Evolutionary conservation across 2,113 vertebrate genomes (phyloP).

Genomic region (Anarrhichthys ocellatus): DNA sequence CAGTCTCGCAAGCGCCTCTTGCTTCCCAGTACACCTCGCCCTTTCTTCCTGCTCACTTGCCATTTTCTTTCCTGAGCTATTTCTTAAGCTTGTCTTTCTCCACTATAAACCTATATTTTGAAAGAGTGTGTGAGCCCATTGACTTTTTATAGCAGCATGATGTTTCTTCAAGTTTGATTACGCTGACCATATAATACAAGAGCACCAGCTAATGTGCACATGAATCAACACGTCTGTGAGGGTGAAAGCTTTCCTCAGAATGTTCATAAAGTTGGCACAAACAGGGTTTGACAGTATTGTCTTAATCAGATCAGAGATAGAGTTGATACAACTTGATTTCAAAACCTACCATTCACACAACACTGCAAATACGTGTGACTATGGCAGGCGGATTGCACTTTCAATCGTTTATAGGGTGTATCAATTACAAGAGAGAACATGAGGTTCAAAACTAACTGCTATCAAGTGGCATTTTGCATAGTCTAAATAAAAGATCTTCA

Average conservation of each 20-base stretch:
- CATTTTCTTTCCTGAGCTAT: neutral
- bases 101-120: neutral
- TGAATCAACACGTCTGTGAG: neutral
- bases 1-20: neutral
- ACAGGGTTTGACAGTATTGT: neutral
- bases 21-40: neutral
- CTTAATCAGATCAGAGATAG: neutral
- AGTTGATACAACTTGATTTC: neutral
- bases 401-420: conserved; percentile 3
- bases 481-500: neutral
- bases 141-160: neutral
- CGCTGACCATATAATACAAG: neutral
- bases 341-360: conserved; percentile 16
- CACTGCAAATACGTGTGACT: neutral
- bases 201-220: neutral
- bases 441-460: neutral
- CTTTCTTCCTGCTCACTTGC: neutral
- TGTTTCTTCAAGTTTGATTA: neutral
- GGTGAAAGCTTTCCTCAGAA: neutral
- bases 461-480: neutral
- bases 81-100: neutral
- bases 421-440: neutral
- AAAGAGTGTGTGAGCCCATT: neutral
- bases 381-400: neutral
- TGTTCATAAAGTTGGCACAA: neutral